phyloP scores from a whole-genome alignment of 2,797 vertebrate genomes.

The Melanotaenia parkinsoni region DNA sequence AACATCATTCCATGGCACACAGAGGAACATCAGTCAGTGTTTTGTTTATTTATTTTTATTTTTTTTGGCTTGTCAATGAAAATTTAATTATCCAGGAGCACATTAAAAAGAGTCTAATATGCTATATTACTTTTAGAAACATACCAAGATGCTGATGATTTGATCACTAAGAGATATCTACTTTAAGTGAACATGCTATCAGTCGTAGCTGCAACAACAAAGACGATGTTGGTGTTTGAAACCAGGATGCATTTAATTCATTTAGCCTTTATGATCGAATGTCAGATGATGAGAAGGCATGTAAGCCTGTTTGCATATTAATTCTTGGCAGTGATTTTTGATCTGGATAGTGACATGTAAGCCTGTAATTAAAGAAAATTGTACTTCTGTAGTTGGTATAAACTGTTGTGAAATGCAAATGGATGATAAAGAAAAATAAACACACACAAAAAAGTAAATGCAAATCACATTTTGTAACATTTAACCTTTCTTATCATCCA shows the following conservation, averaged over 20 bases:
- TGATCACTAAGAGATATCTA: not conserved
- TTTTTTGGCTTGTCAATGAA: conserved; percentile 5
- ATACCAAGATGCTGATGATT: not conserved
- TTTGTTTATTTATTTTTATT: not conserved
- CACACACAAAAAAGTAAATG: not conserved
- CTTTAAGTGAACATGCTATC: not conserved
- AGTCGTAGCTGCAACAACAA: not conserved
- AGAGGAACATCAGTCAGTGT: not conserved
- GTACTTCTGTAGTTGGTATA: not conserved
- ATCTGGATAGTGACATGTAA: not conserved
- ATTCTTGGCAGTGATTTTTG: not conserved
- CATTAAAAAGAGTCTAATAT: not conserved
- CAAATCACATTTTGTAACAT: not conserved
- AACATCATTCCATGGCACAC: not conserved
- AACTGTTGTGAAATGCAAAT: not conserved
- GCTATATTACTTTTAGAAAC: not conserved
- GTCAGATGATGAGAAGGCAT: not conserved
- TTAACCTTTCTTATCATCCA: not conserved
- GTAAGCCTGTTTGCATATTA: not conserved
- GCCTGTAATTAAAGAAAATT: not conserved
- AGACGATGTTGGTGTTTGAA: not conserved
- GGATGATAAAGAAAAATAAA: not conserved
- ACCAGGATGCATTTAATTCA: not conserved
- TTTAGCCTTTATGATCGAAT: not conserved
- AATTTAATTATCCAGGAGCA: not conserved